A percentile compares a stretch with the other conserved stretches of the same genome.
These are phyloP conservation scores for Psettodes erumei DNA, from an alignment of 2,113 vertebrate genomes.

Conservation along the genomic window DNA sequence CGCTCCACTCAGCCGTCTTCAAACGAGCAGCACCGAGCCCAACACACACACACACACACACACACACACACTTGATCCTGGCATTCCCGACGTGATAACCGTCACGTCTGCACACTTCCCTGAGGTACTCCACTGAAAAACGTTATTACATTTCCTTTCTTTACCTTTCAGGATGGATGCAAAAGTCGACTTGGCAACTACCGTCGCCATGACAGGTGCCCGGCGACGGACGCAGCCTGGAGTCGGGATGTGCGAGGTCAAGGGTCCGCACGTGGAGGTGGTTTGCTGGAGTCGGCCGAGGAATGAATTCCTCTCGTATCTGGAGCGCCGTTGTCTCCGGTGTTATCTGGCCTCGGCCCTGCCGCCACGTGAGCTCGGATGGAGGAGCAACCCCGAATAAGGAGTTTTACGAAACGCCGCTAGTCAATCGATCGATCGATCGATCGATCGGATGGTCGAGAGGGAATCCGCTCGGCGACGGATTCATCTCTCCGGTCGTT, in stretches of 20 bases:
- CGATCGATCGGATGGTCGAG: background rate
- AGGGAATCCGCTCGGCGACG: no score
- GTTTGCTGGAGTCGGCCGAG: background rate
- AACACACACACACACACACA: background rate
- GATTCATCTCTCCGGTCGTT: no score
- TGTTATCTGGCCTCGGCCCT: slow-evolving; percentile 31
- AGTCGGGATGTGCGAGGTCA: no score
- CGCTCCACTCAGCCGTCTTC: slow-evolving; percentile 54
- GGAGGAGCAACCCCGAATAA: slow-evolving; percentile 29
- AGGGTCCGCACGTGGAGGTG: background rate
- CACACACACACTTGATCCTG: background rate
- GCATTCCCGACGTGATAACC: background rate
- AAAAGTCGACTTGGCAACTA: background rate
- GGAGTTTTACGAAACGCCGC: no score
- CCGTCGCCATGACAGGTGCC: no score
- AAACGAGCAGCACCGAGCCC: slow-evolving; percentile 13
- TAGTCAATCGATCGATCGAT: no score
- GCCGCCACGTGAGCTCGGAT: background rate
- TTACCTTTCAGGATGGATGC: background rate
- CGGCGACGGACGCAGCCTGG: no score
- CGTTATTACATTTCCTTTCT: background rate
- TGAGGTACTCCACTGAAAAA: background rate
- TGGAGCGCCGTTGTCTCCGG: slow-evolving; percentile 20
- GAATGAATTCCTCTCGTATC: slow-evolving; percentile 52
- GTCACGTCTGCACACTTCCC: background rate